Evolutionary conservation across 2,797 vertebrate species (phyloP), one percentile per base, ranked within the genome.

Genomic region (Loris lydekkerianus): DNA sequence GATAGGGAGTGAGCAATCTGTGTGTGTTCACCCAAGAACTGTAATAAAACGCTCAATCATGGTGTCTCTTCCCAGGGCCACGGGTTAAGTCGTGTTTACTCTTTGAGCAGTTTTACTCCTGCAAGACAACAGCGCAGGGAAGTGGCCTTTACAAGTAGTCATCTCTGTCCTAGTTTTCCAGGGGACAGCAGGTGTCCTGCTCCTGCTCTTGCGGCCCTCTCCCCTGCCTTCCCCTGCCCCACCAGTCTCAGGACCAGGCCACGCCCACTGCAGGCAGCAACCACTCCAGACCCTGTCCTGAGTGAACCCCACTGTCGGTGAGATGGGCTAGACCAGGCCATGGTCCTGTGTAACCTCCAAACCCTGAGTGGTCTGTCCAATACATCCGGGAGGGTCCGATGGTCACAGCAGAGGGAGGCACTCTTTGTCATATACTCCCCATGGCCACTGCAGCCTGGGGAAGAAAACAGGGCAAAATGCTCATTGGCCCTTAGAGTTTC

Each of bases 1-100:
- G 80, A 23, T 3, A 4, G n/a, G 9, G 3, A 8, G 7, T 0
- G 70, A 37, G 9, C 0, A 46, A 3, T 3, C 15, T 0, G 20
- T 7, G 18, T 2, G 2, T 17, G 69, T 10, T 61, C 53, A 37
- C 15, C 18, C 13, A 21, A 49, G 49, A 70, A 31, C 46, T 2
- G 9, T 18, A 27, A 49, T 8, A 49, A 70, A 25, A 17, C 1
- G 17, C 34, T 21, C 31, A 2, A 7, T 61, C 27, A 5, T 1
- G 43, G 10, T 20, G 15, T 0, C 3, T 27, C 87, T 46, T 31
- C 21, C 34, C 3, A 11, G 25, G 63, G 34, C 46, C 49, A 21
- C 2, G 15, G 23, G 1, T 1, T 1, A 31, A 23, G 25, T 25
- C 11, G 17, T 1, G 14, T 11, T 37, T 17, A 2, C 25, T 29